Evolutionary conservation across 2,888 invertebrate species (phyloP), one percentile per base, ranked within the genome.

Genomic region (Heteropelma amictum): DNA sequence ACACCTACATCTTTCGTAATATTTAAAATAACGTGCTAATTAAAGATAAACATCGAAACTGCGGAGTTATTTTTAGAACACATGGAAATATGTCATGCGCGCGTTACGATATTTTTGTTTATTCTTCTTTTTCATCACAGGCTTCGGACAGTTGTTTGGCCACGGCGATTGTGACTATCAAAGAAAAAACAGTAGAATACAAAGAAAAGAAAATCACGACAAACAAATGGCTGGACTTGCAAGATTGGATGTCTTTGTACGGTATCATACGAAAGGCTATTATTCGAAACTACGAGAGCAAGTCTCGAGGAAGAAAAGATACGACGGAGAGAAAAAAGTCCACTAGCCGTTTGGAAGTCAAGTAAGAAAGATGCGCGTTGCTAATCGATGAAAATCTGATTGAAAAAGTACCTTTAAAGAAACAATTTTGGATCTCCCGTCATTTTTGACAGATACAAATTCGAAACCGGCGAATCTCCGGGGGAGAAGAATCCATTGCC

Each of bases 191-290:
- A 2, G 81, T 86, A 7, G 82, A 82, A 38, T 80, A 85, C 40
- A 81, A 83, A 49, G 81, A 80, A 26, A 83, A 77, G 58, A 80
- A 80, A 49, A 77, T 85, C 4, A 78, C 74, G 3, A 86, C 85
- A 0, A 86, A 86, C 65, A 86, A 86, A 58, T 86, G 85, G 85
- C 78, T 86, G 35, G 79, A 81, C 63, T 49, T 85, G 1, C 84
- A 85, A 64, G 85, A 86, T 38, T 86, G 85, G 85, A 77, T 79
- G 3, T 81, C 83, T 0, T 38, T 86, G 0, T 86, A 86, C 17
- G 80, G 81, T 56, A 81, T 85, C 60, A 45, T 86, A 68, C 79
- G 84, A 26, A 83, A 79, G 56, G 85, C 84, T 7, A 68, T 85
- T 60, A 68, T 83, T 21, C 80, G 81, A 6, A 83, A 84, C 26